Conservation (phyloP, 2,888 invertebrate species). For the Anoplius nigerrimus region DNA sequence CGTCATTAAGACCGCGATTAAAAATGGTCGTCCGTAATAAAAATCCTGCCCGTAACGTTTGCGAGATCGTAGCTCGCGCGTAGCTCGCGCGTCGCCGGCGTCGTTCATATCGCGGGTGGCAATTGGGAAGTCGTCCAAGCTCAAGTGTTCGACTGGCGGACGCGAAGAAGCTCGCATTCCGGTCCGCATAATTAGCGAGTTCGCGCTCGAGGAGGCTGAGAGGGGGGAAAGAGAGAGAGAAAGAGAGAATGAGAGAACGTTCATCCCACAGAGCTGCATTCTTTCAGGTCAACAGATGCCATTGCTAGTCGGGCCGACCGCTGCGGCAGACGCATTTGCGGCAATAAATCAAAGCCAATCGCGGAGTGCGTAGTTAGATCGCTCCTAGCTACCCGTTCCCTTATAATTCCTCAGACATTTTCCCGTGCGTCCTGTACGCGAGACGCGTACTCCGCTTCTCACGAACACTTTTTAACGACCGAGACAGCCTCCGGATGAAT, state of each 20-base stretch:
- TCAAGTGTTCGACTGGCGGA: slow-evolving; percentile 55
- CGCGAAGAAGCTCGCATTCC: slow-evolving; percentile 20
- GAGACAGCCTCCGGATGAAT: too few species aligned
- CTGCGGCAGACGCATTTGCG: slow-evolving; percentile 29
- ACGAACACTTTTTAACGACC: too few species aligned
- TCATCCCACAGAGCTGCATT: slow-evolving; percentile 30
- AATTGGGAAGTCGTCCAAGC: slow-evolving; percentile 73
- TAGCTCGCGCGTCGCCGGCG: slow-evolving; percentile 51
- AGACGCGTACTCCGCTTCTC: too few species aligned
- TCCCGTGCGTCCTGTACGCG: too few species aligned
- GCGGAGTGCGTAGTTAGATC: slow-evolving; percentile 55
- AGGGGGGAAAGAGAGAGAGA: slow-evolving; percentile 16
- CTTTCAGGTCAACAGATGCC: slow-evolving; percentile 57
- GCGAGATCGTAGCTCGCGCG: slow-evolving; percentile 40
- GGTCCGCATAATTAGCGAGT: slow-evolving; percentile 56
- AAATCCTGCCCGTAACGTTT: slow-evolving; percentile 70
- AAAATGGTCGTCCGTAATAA: slow-evolving; percentile 70
- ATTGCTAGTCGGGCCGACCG: slow-evolving; percentile 42
- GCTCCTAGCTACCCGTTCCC: slow-evolving; percentile 41
- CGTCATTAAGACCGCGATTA: slow-evolving; percentile 70
- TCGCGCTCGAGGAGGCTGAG: background rate
- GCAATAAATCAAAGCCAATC: slow-evolving; percentile 69
- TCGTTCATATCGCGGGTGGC: slow-evolving; percentile 67
- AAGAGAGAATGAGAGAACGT: slow-evolving; percentile 11
- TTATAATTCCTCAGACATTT: slow-evolving; percentile 40